Base-by-base conservation (phyloP, 2,113 vertebrate species). In the Megaceryle maxima region DNA sequence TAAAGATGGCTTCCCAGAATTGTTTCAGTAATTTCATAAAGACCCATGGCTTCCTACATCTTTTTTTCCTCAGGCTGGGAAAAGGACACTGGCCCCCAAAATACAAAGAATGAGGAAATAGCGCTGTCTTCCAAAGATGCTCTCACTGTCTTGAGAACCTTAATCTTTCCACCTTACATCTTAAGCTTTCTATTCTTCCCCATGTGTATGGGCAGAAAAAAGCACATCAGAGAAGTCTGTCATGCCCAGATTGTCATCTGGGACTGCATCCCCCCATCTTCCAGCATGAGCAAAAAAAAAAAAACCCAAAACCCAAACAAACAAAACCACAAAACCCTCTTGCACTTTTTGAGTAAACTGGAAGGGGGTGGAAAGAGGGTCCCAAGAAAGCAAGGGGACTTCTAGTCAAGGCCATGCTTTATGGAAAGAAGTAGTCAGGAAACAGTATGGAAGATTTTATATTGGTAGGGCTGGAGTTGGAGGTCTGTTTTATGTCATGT, bases 1-100 rank as follows among this genome's bases (percentile, higher is more conserved):
- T 66, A 86, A 95, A 94, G 82, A 93, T 92, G 83, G 63, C 83
- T 88, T 95, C 91, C 88, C 73, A 70, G 88, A 83, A 97, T 83
- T 90, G 92, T 86, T 96, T 50, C 75, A 67, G 28, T 74, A 81
- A 83, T 80, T 88, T 75, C 59, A 75, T 90, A 67, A 81, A 90
- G 76, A 72, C 17, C 5, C 8, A 12, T 57, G 6, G 37, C 79
- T 93, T 91, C 87, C 76, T 90, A 67, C 3, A 3, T 81, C 20
- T 86, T 18, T 86, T 18, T 91, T 90, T 51, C 55, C 31, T 74
- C 31, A 83, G 50, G 46, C 68, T 74, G 46, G 37, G 76, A 56
- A 88, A 79, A 82, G 78, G 2, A 51, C 25, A 33, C 14, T 87
- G 33, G 10, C 22, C 22, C n/a, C 43, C 53, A 72, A 87, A 90